phyloP scores from a whole-genome alignment of 2,797 vertebrate genomes.

The Craterocephalus amniculus region DNA sequence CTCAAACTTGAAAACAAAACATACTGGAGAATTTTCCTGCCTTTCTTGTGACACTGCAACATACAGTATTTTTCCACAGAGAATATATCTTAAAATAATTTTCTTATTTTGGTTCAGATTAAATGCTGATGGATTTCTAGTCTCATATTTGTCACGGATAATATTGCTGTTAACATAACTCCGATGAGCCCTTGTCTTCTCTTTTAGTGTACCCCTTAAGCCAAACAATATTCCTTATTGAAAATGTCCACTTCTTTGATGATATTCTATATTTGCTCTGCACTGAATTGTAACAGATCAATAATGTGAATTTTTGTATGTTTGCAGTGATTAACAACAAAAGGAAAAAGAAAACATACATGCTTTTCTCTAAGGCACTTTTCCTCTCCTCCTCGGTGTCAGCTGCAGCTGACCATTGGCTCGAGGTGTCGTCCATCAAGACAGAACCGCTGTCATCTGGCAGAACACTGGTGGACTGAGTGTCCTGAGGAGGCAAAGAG shows the following conservation, averaged over 20 bases:
- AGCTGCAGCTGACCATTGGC: constrained; percentile 78
- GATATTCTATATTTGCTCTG: constrained; percentile 9
- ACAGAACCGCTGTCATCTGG: constrained; percentile 78
- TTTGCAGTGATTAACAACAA: constrained; percentile 1
- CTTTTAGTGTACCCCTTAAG: constrained; percentile 5
- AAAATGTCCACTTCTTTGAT: background rate
- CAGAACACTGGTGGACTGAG: constrained; percentile 73
- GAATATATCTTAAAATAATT: background rate
- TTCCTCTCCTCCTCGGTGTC: constrained; percentile 89
- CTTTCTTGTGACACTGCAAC: background rate
- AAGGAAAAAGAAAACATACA: constrained; percentile 79
- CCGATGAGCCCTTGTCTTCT: constrained; percentile 6
- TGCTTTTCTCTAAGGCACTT: constrained; percentile 93
- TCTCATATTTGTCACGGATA: background rate
- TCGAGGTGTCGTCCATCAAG: constrained; percentile 83
- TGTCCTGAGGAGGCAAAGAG: constrained; percentile 70
- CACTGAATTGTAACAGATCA: constrained; percentile 2
- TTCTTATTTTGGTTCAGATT: constrained; percentile 55
- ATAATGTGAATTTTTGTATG: background rate
- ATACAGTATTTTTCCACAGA: background rate
- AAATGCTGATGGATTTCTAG: background rate
- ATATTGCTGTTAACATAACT: constrained; percentile 1
- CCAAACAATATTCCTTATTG: background rate
- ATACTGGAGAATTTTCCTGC: background rate
- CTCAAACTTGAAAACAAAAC: background rate